Percentiles rank a stretch among this genome's conserved stretches.
Conservation (phyloP, 2,888 invertebrate genomes). For the Pterostichus niger region DNA sequence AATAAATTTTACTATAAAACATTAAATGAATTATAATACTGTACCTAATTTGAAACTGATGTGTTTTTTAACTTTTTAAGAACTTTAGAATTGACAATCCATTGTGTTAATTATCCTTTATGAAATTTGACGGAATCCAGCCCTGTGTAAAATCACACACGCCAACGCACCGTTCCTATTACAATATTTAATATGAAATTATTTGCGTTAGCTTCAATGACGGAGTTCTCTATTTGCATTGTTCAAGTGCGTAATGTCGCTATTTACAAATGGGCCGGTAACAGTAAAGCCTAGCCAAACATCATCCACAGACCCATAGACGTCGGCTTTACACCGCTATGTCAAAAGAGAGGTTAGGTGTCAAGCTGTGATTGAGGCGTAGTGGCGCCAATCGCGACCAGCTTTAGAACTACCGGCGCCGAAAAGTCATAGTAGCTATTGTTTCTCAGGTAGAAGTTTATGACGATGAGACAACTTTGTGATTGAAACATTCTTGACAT, state of each 20-base stretch:
- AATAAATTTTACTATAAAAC: no score
- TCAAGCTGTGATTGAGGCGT: slow-evolving; percentile 6
- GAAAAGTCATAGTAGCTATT: slow-evolving; percentile 15
- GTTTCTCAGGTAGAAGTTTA: slow-evolving; percentile 43
- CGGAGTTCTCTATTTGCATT: slow-evolving; percentile 41
- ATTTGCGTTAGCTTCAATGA: slow-evolving; percentile 48
- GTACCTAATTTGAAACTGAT: no score
- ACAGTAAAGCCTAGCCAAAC: slow-evolving; percentile 11
- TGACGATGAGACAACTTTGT: slow-evolving; percentile 3
- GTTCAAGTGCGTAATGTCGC: slow-evolving; percentile 47
- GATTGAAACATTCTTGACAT: slow-evolving; percentile 12
- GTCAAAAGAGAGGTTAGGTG: slow-evolving; percentile 6
- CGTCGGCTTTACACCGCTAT: background rate
- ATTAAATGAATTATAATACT: background rate
- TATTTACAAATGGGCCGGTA: slow-evolving; percentile 44
- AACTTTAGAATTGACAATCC: no score
- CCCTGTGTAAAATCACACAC: background rate
- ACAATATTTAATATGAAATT: slow-evolving; percentile 61
- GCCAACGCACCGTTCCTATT: slow-evolving; percentile 3
- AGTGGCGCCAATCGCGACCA: slow-evolving; percentile 13
- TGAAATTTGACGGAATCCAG: background rate
- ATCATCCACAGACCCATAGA: background rate
- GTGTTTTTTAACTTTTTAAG: no score
- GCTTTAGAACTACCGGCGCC: slow-evolving; percentile 33
- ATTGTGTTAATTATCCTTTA: background rate